phyloP scores from a whole-genome alignment of 2,113 vertebrate species.

The Propithecus coquereli region DNA sequence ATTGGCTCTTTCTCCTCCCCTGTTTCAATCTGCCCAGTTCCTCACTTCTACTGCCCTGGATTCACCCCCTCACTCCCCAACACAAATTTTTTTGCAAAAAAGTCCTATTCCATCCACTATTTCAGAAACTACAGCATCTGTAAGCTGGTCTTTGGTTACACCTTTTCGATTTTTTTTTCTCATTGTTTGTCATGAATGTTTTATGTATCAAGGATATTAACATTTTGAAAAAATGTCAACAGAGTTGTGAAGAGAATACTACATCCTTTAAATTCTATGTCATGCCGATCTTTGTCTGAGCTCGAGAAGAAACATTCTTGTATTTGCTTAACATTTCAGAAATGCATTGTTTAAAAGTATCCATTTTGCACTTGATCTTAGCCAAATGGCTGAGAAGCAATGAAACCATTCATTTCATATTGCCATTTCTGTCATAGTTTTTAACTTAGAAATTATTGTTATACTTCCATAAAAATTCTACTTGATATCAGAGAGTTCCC shows the following conservation, averaged over 20 bases:
- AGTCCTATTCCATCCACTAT: not conserved
- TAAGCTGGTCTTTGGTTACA: not conserved
- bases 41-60: not conserved
- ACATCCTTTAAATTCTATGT: not conserved
- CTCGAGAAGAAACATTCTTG: slow-evolving; percentile 1
- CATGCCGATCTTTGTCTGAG: not conserved
- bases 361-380: not conserved
- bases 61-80: not conserved
- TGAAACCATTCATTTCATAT: not conserved
- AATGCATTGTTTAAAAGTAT: not conserved
- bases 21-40: not conserved
- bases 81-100: not conserved
- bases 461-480: not conserved
- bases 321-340: not conserved
- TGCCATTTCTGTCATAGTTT: not conserved
- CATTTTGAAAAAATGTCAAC: not conserved
- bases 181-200: not conserved
- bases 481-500: not conserved
- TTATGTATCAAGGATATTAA: not conserved
- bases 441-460: not conserved
- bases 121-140: not conserved
- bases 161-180: not conserved
- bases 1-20: not conserved
- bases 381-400: not conserved
- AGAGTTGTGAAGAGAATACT: not conserved